These are phyloP conservation scores for Cyrtodaria siliqua DNA, from an alignment of 2,888 invertebrate genomes.

Conservation along the genomic window DNA sequence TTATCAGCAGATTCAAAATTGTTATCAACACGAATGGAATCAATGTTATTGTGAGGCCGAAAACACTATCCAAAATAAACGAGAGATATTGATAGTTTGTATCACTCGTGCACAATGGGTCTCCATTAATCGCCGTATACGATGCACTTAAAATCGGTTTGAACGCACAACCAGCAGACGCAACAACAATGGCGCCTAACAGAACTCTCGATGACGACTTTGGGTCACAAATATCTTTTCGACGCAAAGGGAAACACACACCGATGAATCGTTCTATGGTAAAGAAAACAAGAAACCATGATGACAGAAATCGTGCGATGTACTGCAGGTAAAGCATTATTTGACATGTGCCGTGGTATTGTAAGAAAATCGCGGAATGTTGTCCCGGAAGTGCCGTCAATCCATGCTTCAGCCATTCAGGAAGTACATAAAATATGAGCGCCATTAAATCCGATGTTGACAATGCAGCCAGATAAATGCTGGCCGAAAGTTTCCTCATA, in stretches of 20 bases:
- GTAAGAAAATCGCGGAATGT: conserved; percentile 58
- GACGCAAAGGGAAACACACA: conserved; percentile 81
- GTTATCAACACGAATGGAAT: conserved; percentile 77
- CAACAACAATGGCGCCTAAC: conserved; percentile 61
- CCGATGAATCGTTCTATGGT: conserved; percentile 83
- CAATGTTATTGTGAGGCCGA: conserved; percentile 73
- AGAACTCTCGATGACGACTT: conserved; percentile 72
- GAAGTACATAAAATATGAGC: conserved; percentile 87
- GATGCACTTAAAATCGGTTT: conserved; percentile 80
- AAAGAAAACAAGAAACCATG: conserved; percentile 83
- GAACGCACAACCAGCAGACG: conserved; percentile 72
- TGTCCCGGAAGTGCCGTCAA: conserved; percentile 52
- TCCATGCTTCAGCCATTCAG: conserved; percentile 83
- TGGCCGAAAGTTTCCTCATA: conserved; percentile 90
- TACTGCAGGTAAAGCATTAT: conserved; percentile 90
- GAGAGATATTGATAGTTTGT: conserved; percentile 60
- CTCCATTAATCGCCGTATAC: conserved; percentile 41
- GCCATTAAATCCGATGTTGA: conserved; percentile 92
- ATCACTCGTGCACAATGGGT: conserved; percentile 67
- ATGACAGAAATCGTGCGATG: conserved; percentile 80
- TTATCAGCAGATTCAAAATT: conserved; percentile 77
- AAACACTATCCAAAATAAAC: conserved; percentile 77
- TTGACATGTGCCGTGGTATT: conserved; percentile 87
- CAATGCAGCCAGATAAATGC: conserved; percentile 92
- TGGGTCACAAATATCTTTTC: conserved; percentile 73